A percentile compares a stretch with the other conserved stretches of the same genome.
Evolutionary conservation across 2,113 vertebrate species (phyloP).

Genomic region (Falcunculus frontatus): DNA sequence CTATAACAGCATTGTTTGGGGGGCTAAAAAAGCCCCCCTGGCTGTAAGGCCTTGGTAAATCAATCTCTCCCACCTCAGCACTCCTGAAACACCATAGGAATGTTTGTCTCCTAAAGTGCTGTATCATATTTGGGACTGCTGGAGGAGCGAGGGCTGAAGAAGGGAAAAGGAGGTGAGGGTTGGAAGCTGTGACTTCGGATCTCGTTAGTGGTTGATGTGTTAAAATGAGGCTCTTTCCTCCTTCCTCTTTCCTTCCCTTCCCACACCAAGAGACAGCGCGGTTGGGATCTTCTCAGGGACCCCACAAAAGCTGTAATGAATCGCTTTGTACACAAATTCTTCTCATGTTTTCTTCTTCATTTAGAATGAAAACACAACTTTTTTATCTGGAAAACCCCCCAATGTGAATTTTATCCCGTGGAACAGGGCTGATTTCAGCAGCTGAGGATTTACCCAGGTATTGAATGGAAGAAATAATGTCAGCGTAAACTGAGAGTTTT

Average conservation of each 20-base stretch:
- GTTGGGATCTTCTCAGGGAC: background rate
- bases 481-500: conserved; percentile 19
- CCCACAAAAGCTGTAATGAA: background rate
- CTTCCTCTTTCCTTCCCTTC: background rate
- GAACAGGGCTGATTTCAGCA: background rate
- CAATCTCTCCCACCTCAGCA: conserved; percentile 7
- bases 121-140: background rate
- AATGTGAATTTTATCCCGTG: background rate
- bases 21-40: background rate
- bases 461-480: conserved; percentile 6
- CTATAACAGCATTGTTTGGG: conserved; percentile 34
- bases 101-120: background rate
- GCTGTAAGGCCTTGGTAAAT: background rate
- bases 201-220: background rate
- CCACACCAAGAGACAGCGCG: background rate
- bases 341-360: background rate
- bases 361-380: background rate
- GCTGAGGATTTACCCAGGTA: background rate
- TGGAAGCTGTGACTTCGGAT: background rate
- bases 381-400: background rate
- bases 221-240: background rate
- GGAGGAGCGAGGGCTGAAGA: background rate
- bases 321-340: background rate
- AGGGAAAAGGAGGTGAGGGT: background rate
- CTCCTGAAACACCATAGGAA: background rate